Percentiles rank a stretch among this genome's conserved stretches.
These are phyloP conservation scores for Nemoura dubitans DNA, from an alignment of 2,888 invertebrate species.

Conservation along the genomic window DNA sequence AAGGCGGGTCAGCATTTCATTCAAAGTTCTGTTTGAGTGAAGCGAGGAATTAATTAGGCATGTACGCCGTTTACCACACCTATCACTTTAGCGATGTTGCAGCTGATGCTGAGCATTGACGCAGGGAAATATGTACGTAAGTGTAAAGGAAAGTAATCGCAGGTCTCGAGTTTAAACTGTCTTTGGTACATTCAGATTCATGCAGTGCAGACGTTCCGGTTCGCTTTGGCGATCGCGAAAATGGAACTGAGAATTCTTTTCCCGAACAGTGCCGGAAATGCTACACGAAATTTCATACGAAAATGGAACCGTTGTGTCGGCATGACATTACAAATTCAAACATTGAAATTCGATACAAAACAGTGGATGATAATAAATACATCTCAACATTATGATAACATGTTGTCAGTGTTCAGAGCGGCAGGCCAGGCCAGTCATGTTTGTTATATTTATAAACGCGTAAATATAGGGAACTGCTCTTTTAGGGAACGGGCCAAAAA, in stretches of 20 bases:
- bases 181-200: no score
- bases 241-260: background rate
- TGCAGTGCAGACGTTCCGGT: no score
- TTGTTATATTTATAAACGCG: conserved; percentile 4
- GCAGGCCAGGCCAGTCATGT: background rate
- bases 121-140: no score
- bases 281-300: background rate
- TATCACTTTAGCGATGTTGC: background rate
- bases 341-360: background rate
- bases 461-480: conserved; percentile 12
- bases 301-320: background rate
- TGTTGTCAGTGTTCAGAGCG: background rate
- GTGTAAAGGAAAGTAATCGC: no score
- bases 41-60: background rate
- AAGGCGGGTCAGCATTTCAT: background rate
- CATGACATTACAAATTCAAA: conserved; percentile 1
- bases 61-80: background rate
- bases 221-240: background rate
- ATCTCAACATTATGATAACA: background rate
- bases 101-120: no score
- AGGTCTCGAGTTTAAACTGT: background rate
- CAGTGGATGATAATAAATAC: conserved; percentile 4
- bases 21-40: background rate
- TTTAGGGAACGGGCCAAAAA: background rate
- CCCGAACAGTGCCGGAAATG: no score